Percentiles rank a stretch among this genome's conserved stretches.
These are phyloP conservation scores for Echeneis naucrates DNA, from an alignment of 2,797 vertebrate species.

Conservation along the genomic window DNA sequence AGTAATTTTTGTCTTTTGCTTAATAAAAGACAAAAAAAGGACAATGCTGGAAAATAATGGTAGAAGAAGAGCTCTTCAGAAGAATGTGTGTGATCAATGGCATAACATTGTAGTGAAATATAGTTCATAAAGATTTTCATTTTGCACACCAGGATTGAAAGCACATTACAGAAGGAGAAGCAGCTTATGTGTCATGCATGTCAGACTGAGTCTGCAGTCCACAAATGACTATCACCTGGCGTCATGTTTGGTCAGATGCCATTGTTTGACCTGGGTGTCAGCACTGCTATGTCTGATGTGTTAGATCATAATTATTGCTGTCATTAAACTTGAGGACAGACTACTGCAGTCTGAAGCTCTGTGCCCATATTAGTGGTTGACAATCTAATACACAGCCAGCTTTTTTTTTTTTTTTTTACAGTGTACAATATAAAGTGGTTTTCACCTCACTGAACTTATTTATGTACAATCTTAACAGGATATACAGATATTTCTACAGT, in stretches of 20 bases:
- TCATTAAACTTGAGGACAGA: conserved; percentile 20
- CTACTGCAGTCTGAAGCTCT: background rate
- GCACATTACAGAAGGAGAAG: background rate
- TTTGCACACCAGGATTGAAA: background rate
- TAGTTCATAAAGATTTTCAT: background rate
- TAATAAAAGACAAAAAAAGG: too few species aligned
- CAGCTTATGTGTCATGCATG: conserved; percentile 4
- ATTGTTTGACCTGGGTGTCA: conserved; percentile 54
- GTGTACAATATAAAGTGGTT: background rate
- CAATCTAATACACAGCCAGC: background rate
- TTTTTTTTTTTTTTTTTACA: background rate
- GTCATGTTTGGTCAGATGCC: conserved; percentile 38
- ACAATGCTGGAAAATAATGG: background rate
- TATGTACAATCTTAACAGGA: background rate
- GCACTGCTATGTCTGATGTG: conserved; percentile 25
- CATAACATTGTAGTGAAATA: too few species aligned
- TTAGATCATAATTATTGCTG: conserved; percentile 21
- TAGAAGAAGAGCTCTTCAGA: background rate
- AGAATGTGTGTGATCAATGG: too few species aligned
- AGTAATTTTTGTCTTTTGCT: background rate
- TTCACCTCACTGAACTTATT: background rate
- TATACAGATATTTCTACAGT: background rate
- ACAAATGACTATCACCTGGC: conserved; percentile 49
- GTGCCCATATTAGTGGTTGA: background rate
- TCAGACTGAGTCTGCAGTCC: conserved; percentile 30